A percentile compares a stretch with the other conserved stretches of the same genome.
These are phyloP conservation scores for Sander lucioperca DNA, from an alignment of 2,113 vertebrate genomes.

Conservation along the genomic window DNA sequence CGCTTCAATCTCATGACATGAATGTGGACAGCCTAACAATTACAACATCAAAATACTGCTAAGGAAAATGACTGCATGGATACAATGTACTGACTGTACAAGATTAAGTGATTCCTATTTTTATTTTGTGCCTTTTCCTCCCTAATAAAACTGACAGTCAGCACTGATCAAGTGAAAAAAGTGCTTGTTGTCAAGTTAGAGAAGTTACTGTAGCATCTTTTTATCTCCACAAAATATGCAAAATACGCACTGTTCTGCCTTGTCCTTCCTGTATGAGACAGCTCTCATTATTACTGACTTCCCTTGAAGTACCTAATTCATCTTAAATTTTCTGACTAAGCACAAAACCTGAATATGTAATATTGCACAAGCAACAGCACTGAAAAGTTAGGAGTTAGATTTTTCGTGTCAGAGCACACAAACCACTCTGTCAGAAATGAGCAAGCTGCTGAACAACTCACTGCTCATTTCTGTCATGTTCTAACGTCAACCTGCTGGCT, in stretches of 20 bases:
- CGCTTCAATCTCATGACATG: conserved; percentile 27
- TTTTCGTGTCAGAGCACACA: conserved; percentile 13
- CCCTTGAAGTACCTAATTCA: conserved; percentile 28
- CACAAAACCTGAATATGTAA: conserved; percentile 43
- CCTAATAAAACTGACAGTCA: conserved; percentile 20
- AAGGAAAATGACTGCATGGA: not conserved
- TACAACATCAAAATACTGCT: not conserved
- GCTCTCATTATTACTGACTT: conserved; percentile 3
- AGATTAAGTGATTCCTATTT: conserved; percentile 2
- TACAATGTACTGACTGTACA: conserved; percentile 15
- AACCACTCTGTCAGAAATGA: conserved; percentile 29
- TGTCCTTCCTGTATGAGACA: conserved; percentile 18
- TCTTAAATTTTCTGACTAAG: conserved; percentile 19
- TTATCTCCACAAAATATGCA: conserved; percentile 34
- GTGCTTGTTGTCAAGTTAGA: conserved; percentile 19
- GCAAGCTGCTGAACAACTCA: conserved; percentile 49
- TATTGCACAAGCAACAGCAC: not conserved
- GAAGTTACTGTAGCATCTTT: conserved; percentile 26
- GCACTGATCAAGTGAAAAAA: conserved; percentile 17
- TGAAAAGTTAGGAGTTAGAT: conserved; percentile 3
- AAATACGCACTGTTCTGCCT: conserved; percentile 33
- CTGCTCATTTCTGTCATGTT: conserved; percentile 44
- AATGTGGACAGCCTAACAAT: conserved; percentile 22
- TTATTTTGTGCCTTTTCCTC: not conserved
- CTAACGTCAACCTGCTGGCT: conserved; percentile 38